Base-by-base conservation (phyloP, 1,140 invertebrate species). In the Drosophila repletoides region DNA sequence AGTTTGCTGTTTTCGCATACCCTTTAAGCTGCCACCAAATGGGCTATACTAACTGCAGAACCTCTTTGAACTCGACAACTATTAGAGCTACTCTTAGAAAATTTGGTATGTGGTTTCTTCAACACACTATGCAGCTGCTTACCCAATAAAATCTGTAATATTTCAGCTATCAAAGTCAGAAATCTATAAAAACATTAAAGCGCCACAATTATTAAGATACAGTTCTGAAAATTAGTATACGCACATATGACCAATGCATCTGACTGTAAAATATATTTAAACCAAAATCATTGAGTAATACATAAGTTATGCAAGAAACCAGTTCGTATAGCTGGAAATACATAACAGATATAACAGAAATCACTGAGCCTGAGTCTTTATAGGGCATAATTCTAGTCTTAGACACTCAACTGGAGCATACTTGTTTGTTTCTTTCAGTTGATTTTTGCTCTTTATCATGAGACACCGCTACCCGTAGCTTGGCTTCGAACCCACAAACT, bases 1-100 rank as follows among this genome's bases (percentile, higher is more conserved):
- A 84, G 80, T 86, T 72, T 68, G 48, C 60, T 59, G 43, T 79
- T 56, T 52, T 53, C 21, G 15, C 5, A 46, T 46, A 64, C 61
- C 61, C 61, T 64, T 1, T 6, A 17, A n/a, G 9, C 5, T 1
- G 5, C 1, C 2, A 5, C 0, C 1, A 14, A 17, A 12, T 7
- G 14, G 19, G 24, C 31, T 28, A 58, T 49, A 2, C 4, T 15
- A 31, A 14, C 1, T 4, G 4, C 3, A 15, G 5, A 10, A 15
- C 1, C 2, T 34, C 2, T 12, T 34, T 34, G 12, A 4, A 34
- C 10, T 34, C 7, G 6, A 34, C n/a, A n/a, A n/a, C n/a, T n/a
- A n/a, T n/a, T n/a, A n/a, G n/a, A n/a, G n/a, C n/a, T n/a, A n/a
- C n/a, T n/a, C n/a, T n/a, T n/a, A n/a, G n/a, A n/a, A n/a, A n/a